Evolutionary conservation across 2,113 vertebrate genomes (phyloP), one percentile per base, ranked within the genome.

Genomic region (Copsychus sechellarum): DNA sequence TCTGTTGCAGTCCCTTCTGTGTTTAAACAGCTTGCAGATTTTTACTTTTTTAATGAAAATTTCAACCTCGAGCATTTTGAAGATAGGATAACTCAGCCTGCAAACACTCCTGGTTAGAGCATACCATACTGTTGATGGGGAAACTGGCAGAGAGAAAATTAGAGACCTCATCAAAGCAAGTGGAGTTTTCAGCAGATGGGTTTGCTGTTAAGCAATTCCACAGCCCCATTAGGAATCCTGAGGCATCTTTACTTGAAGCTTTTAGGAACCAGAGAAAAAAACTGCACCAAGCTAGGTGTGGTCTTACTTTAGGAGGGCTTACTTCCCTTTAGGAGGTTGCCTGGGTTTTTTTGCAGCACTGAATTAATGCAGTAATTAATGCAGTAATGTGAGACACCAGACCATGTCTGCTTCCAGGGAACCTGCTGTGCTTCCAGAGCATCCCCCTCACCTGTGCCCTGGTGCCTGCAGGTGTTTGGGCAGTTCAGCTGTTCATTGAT

Each of bases 261-360:
- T 66, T 54, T 18, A 69, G 24, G 33, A 72, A 17, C 54, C 58
- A 71, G 38, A n/a, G 34, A 36, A 78, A n/a, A n/a, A 64, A 57
- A 6, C 2, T 25, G 40, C 31, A 20, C 33, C 1, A 3, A 9
- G 17, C 36, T 61, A 7, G 19, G 1, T 1, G 3, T 50, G n/a
- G 40, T 48, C n/a, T 69, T 51, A 8, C 26, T 48, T 53, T n/a
- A 11, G 57, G 34, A 89, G 23, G 8, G 36, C n/a, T 69, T 56
- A 5, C 26, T 48, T 53, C 36, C 48, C 22, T 79, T 33, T 14
- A 58, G 53, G 33, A 90, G 26, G 8, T 11, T 69, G 11, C 28
- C 66, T 9, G 29, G 12, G 29, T 26, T 80, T 34, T 86, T 48
- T 29, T 31, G 36, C 43, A 65, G 45, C 14, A 3, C 22, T 48